These are phyloP conservation scores for Sphyrna mokarran DNA, from an alignment of 2,113 vertebrate species.

Conservation along the genomic window DNA sequence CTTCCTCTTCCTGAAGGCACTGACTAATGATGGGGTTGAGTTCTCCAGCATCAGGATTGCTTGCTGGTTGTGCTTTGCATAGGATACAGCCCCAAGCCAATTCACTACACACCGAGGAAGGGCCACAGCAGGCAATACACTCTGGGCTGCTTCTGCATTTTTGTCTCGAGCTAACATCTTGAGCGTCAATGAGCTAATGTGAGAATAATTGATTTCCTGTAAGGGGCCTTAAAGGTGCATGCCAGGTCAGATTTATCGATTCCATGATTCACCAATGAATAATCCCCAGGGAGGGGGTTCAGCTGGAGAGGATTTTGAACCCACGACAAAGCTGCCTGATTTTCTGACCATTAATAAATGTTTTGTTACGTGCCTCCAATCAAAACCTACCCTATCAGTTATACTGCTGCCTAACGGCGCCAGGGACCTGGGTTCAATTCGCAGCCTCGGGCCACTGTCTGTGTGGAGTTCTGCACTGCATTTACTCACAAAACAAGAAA, in stretches of 20 bases:
- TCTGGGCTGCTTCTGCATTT: background rate
- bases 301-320: background rate
- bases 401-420: too few relatives aligned
- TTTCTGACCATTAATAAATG: background rate
- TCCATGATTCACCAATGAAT: background rate
- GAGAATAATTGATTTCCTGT: slow-evolving; percentile 17
- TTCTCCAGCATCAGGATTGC: background rate
- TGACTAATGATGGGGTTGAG: background rate
- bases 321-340: background rate
- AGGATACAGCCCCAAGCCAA: background rate
- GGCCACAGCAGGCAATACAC: too few relatives aligned
- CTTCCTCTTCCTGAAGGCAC: background rate
- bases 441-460: too few relatives aligned
- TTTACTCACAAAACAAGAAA: too few relatives aligned
- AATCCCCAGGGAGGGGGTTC: background rate
- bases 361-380: background rate
- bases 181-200: background rate
- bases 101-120: background rate
- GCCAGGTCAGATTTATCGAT: background rate
- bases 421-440: too few relatives aligned
- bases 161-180: background rate
- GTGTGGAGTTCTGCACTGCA: too few relatives aligned
- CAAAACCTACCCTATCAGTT: background rate
- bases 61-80: background rate
- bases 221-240: background rate